Conservation (phyloP, 2,113 vertebrate genomes). For the Sphyrna mokarran region DNA sequence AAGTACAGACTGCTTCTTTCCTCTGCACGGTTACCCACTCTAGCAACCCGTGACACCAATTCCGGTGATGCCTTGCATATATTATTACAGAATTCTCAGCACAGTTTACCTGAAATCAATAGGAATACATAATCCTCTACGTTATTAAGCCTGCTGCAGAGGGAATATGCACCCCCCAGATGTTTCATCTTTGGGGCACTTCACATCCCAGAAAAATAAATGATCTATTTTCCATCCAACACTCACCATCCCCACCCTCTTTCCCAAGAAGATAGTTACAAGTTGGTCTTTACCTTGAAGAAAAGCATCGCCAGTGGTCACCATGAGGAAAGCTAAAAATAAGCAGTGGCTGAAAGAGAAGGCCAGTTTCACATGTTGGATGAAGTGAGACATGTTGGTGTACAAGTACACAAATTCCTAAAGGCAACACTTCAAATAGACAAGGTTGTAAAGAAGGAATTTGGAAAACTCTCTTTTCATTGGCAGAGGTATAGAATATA, state of each 20-base stretch:
- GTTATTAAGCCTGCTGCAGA: neutral
- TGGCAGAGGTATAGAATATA: no score
- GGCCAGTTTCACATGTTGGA: neutral
- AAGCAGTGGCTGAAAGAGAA: neutral
- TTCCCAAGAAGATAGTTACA: neutral
- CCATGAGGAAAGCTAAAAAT: neutral
- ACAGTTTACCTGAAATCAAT: no score
- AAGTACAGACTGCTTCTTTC: no score
- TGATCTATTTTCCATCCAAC: neutral
- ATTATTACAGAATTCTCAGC: no score
- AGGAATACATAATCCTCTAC: no score
- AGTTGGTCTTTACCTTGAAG: neutral
- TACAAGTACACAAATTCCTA: no score
- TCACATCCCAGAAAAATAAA: neutral
- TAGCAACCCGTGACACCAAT: no score
- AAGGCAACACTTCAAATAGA: no score
- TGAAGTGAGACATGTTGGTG: neutral
- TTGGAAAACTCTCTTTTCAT: no score
- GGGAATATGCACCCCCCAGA: neutral
- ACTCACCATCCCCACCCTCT: neutral
- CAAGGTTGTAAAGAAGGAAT: no score
- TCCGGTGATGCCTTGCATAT: no score
- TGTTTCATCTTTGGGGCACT: neutral
- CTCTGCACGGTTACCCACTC: no score
- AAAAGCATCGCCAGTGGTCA: neutral